These are phyloP conservation scores for Manacus vitellinus DNA, from an alignment of 2,113 vertebrate species.

Conservation along the genomic window DNA sequence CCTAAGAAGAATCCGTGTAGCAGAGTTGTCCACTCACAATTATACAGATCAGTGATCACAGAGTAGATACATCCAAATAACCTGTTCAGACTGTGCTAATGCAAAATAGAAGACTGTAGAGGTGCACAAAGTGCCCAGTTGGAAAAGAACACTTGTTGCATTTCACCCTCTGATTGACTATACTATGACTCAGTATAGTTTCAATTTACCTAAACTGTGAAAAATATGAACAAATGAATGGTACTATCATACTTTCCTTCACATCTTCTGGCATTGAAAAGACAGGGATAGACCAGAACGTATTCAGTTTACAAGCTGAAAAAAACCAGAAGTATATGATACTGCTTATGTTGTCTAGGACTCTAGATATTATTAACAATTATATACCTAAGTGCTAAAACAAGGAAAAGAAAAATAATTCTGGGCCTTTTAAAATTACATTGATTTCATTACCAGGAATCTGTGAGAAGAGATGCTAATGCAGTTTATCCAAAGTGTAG, in stretches of 20 bases:
- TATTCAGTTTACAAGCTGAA: background rate
- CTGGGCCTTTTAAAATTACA: background rate
- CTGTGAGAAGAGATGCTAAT: background rate
- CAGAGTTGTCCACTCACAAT: background rate
- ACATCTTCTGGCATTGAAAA: background rate
- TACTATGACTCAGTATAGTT: background rate
- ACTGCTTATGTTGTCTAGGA: background rate
- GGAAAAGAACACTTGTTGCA: fast-evolving
- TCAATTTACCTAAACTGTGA: background rate
- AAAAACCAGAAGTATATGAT: background rate
- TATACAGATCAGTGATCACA: background rate
- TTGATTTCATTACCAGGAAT: background rate
- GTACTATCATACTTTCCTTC: background rate
- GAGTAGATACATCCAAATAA: background rate
- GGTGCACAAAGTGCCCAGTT: background rate
- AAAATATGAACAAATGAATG: background rate
- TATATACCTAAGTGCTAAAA: background rate
- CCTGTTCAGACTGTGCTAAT: background rate
- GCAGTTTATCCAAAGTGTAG: background rate
- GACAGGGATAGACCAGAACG: background rate
- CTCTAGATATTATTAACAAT: background rate
- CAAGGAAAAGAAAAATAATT: background rate
- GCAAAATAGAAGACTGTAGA: background rate
- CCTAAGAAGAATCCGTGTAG: background rate
- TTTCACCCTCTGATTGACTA: background rate